Percentiles rank a stretch among this genome's conserved stretches.
Conservation (phyloP, 2,113 vertebrate species). For the Lepisosteus osseus region DNA sequence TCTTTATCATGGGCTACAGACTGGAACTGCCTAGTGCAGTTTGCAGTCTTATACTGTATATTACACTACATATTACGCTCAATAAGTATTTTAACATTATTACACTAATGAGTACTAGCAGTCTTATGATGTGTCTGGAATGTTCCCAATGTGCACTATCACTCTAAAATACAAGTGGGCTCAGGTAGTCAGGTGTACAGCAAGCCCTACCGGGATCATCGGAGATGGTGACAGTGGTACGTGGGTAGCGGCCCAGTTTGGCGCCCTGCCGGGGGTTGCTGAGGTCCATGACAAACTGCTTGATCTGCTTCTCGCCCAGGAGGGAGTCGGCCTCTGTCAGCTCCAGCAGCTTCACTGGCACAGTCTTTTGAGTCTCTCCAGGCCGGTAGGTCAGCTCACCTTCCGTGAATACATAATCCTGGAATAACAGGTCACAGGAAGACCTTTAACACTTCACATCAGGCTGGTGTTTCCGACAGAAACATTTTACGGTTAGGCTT, state of each 20-base stretch:
- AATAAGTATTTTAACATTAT: no score
- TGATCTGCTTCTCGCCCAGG: constrained; percentile 72
- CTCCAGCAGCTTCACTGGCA: constrained; percentile 83
- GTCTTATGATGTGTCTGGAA: no score
- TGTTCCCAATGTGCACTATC: no score
- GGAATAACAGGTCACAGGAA: constrained; percentile 1
- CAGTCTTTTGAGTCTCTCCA: constrained; percentile 80
- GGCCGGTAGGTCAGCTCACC: constrained; percentile 79
- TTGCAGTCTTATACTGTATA: no score
- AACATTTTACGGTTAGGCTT: no score
- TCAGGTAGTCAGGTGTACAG: no score
- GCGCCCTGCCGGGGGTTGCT: constrained; percentile 83
- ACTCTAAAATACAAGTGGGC: no score
- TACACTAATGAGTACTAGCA: no score
- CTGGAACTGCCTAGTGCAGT: no score
- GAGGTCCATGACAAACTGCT: constrained; percentile 86
- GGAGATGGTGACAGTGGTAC: constrained; percentile 78
- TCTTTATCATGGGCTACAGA: no score
- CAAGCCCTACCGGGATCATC: constrained; percentile 67
- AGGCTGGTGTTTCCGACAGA: no score
- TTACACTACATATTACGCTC: no score
- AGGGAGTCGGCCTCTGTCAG: constrained; percentile 76
- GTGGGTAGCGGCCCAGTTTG: constrained; percentile 81
- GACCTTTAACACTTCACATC: not conserved
- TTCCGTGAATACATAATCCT: constrained; percentile 84